Evolutionary conservation across 2,888 invertebrate species (phyloP), one percentile per base, ranked within the genome.

Genomic region (Cerceris rybyensis): DNA sequence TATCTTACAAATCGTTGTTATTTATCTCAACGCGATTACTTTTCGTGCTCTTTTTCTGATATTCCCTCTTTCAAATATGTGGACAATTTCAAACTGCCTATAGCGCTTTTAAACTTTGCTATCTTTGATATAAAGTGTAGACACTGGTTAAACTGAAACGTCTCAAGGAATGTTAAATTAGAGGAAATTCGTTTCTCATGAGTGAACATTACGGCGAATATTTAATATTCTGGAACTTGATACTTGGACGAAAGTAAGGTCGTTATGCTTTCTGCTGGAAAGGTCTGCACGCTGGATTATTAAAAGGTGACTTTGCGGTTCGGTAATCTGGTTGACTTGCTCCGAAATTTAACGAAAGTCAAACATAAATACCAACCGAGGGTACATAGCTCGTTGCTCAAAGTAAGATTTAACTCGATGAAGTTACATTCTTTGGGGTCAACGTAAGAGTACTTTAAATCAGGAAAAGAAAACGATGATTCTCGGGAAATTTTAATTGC

Each of bases 271-370:
- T n/a, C 14, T 64, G 54, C 11, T 7, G 52, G 13, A 13, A 54
- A 14, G 46, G 59, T 17, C n/a, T 65, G 58, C 50, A 66, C 46
- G 54, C 8, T 50, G 42, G 59, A 75, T 80, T 74, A 80, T 80
- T 80, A 80, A 80, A 80, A 67, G 70, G 75, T 75, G 64, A 55
- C 50, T 39, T n/a, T n/a, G 65, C 39, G 61, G 49, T 39, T 43
- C 46, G 49, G 59, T 79, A 61, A 70, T 46, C 50, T 49, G 58
- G 14, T 57, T 64, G 66, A 54, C 71, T 42, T 54, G 66, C 60
- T 43, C 57, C 75, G 58, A 43, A 8, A 42, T 8, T 58, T 66
- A 82, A 82, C 63, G 68, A 59, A 78, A 78, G 66, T 67, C 74
- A 78, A 81, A 78, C 74, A 74, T 60, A 71, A 70, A 81, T 65